Conservation (phyloP, 2,888 invertebrate genomes). For the Synergus japonicus region DNA sequence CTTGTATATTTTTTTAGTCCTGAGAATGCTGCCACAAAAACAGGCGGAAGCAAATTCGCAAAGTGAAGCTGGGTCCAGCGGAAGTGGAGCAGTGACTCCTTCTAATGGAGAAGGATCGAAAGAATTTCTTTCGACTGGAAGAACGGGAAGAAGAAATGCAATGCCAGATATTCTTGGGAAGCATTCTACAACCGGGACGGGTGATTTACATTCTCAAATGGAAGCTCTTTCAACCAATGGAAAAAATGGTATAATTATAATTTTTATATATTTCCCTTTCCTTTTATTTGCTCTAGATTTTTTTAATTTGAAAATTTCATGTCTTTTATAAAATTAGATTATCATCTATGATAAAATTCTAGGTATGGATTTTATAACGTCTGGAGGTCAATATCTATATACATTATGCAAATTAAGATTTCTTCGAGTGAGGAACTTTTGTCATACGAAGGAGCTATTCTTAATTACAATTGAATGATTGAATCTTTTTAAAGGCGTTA, state of each 20-base stretch:
- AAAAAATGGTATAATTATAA: conserved; percentile 63
- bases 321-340: not conserved
- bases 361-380: conserved; percentile 2
- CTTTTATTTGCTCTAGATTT: not conserved
- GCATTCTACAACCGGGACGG: conserved; percentile 85
- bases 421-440: not conserved
- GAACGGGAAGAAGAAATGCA: conserved; percentile 93
- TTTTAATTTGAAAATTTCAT: conserved; percentile 8
- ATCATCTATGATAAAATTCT: not conserved
- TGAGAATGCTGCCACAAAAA: conserved; percentile 72
- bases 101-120: conserved; percentile 81
- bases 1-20: conserved; percentile 58
- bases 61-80: conserved; percentile 57
- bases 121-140: conserved; percentile 90
- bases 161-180: conserved; percentile 90
- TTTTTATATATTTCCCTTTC: not conserved
- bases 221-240: conserved; percentile 85
- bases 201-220: conserved; percentile 87
- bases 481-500: no score
- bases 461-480: no score
- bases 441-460: not conserved
- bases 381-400: not conserved
- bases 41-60: conserved; percentile 63
- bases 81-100: conserved; percentile 68
- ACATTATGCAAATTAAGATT: conserved; percentile 25